Percentiles rank a stretch among this genome's conserved stretches.
These are phyloP conservation scores for Ptychobarbus kaznakovi DNA, from an alignment of 2,797 vertebrate genomes.

Conservation along the genomic window DNA sequence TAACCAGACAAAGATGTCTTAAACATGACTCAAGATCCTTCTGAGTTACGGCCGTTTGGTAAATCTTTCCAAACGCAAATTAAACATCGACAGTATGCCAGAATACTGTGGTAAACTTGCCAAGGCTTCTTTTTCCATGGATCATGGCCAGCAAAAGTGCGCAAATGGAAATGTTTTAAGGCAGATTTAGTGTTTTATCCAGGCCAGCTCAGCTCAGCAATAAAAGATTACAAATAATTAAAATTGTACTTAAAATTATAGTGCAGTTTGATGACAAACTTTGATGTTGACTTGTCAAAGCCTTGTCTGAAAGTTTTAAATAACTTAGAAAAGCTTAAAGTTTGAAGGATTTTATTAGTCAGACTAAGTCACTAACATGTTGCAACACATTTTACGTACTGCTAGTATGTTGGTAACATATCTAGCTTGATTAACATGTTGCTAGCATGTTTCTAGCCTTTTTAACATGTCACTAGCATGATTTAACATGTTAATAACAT, in stretches of 20 bases:
- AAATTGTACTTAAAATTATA: background rate
- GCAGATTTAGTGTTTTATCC: conserved; percentile 8
- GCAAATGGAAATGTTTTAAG: conserved; percentile 12
- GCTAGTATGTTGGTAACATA: background rate
- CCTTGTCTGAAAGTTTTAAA: background rate
- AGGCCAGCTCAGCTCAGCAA: background rate
- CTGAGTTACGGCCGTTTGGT: background rate
- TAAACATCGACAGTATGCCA: background rate
- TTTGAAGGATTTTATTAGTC: background rate
- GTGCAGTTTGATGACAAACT: background rate
- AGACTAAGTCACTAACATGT: background rate
- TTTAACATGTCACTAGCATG: background rate
- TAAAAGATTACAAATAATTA: background rate
- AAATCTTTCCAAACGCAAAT: conserved; percentile 16
- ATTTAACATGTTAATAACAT: background rate
- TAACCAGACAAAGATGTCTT: background rate
- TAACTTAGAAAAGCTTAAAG: background rate
- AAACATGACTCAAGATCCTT: conserved; percentile 13
- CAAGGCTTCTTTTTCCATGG: conserved; percentile 30
- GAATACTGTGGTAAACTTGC: conserved; percentile 10
- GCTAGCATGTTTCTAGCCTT: background rate
- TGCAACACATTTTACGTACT: background rate
- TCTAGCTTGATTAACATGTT: background rate
- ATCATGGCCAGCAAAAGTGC: background rate
- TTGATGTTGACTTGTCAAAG: background rate